Conservation (phyloP, 2,888 invertebrate genomes). For the Lottia scabra region DNA sequence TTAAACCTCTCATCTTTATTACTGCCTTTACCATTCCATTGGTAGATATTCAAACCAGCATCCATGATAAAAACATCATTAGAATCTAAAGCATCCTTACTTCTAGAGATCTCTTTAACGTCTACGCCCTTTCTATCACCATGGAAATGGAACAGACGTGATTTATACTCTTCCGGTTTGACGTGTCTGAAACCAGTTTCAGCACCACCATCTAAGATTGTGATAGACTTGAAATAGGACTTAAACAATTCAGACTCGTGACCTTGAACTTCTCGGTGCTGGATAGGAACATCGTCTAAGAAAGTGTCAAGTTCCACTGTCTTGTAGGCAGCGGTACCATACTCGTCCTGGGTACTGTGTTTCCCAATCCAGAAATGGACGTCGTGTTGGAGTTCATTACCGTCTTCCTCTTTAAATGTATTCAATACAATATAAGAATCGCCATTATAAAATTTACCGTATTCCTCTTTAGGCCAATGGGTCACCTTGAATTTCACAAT, state of each 20-base stretch:
- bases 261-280: slow-evolving; percentile 67
- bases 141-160: slow-evolving; percentile 60
- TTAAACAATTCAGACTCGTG: slow-evolving; percentile 64
- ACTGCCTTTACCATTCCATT: slow-evolving; percentile 63
- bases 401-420: slow-evolving; percentile 58
- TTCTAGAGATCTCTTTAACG: slow-evolving; percentile 50
- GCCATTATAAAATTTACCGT: slow-evolving; percentile 39
- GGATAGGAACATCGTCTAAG: slow-evolving; percentile 65
- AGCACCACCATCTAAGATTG: slow-evolving; percentile 64
- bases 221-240: slow-evolving; percentile 59
- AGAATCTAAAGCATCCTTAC: slow-evolving; percentile 38
- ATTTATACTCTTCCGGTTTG: slow-evolving; percentile 58
- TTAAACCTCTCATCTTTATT: slow-evolving; percentile 65
- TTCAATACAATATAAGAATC: slow-evolving; percentile 45
- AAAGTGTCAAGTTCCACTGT: slow-evolving; percentile 69
- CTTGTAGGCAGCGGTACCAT: slow-evolving; percentile 69
- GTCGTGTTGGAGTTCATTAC: slow-evolving; percentile 60
- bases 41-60: slow-evolving; percentile 54
- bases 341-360: slow-evolving; percentile 69
- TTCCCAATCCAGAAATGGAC: slow-evolving; percentile 70
- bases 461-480: slow-evolving; percentile 33
- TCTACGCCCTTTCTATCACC: slow-evolving; percentile 45
- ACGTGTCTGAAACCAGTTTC: slow-evolving; percentile 66
- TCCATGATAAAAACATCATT: slow-evolving; percentile 68
- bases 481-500: slow-evolving; percentile 56